Evolutionary conservation across 2,113 vertebrate genomes (phyloP).

Genomic region (Gadus macrocephalus): DNA sequence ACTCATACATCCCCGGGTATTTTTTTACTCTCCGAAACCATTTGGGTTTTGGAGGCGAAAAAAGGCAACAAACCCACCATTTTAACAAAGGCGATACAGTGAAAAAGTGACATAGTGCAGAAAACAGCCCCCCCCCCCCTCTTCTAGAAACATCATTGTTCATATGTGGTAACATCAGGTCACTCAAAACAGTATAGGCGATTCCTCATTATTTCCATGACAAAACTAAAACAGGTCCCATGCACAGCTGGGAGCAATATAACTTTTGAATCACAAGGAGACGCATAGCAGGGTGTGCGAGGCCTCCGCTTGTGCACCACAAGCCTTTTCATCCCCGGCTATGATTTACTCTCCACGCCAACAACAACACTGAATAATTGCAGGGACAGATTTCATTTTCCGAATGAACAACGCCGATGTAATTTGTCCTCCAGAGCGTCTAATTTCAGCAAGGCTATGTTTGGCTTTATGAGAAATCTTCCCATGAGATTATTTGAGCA

Average conservation of each 20-base stretch:
- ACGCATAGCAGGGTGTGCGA: conserved; percentile 34
- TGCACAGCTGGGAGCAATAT: conserved; percentile 60
- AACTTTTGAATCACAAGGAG: conserved; percentile 47
- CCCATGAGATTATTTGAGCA: conserved; percentile 53
- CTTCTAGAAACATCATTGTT: conserved; percentile 1
- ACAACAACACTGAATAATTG: conserved; percentile 61
- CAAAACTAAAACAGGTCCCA: conserved; percentile 52
- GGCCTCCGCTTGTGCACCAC: conserved; percentile 46
- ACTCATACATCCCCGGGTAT: no score
- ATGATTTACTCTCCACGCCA: conserved; percentile 56
- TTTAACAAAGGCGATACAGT: no score
- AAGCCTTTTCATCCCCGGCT: conserved; percentile 29
- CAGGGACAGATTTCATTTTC: conserved; percentile 52
- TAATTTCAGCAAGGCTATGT: conserved; percentile 50
- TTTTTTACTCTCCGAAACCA: no score
- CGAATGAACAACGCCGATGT: conserved; percentile 56
- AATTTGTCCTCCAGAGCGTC: conserved; percentile 50
- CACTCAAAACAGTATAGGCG: conserved; percentile 17
- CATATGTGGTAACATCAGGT: conserved; percentile 8
- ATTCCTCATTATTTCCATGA: conserved; percentile 43
- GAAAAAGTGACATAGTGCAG: no score
- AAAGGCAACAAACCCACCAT: no score
- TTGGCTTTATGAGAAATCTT: conserved; percentile 48
- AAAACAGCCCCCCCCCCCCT: no score
- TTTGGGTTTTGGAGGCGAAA: no score